Conservation (phyloP, 2,888 invertebrate species). For the Nebria brevicollis region DNA sequence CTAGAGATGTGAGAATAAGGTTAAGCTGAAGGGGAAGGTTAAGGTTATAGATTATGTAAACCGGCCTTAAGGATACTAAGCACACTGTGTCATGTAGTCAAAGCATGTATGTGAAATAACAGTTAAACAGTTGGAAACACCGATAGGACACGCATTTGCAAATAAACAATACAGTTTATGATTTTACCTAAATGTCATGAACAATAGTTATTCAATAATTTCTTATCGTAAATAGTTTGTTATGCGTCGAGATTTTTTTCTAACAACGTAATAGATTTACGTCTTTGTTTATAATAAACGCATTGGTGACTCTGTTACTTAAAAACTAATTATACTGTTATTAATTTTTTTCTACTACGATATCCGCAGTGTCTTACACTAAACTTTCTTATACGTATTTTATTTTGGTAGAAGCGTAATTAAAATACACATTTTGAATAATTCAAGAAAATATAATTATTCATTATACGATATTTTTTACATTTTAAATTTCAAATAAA, state of each 20-base stretch:
- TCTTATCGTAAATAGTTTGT: not conserved
- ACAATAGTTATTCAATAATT: not conserved
- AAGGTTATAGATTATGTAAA: not conserved
- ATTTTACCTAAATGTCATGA: not conserved
- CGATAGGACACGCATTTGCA: not conserved
- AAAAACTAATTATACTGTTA: no score
- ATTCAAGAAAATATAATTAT: no score
- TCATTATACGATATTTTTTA: no score
- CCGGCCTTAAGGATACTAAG: not conserved
- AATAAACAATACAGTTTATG: not conserved
- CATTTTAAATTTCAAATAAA: no score
- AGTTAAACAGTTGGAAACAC: not conserved
- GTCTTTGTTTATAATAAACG: no score
- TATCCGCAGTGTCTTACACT: no score
- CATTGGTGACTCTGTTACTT: no score
- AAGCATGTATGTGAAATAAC: not conserved
- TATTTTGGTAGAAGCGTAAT: no score
- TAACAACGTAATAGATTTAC: not conserved
- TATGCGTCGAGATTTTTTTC: not conserved
- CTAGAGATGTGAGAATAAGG: not conserved
- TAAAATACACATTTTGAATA: no score
- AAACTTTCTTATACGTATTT: no score
- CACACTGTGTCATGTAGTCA: not conserved
- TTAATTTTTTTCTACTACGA: no score
- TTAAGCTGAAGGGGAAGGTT: not conserved